These are phyloP conservation scores for Haemorhous mexicanus DNA, from an alignment of 2,113 vertebrate genomes.

Conservation along the genomic window DNA sequence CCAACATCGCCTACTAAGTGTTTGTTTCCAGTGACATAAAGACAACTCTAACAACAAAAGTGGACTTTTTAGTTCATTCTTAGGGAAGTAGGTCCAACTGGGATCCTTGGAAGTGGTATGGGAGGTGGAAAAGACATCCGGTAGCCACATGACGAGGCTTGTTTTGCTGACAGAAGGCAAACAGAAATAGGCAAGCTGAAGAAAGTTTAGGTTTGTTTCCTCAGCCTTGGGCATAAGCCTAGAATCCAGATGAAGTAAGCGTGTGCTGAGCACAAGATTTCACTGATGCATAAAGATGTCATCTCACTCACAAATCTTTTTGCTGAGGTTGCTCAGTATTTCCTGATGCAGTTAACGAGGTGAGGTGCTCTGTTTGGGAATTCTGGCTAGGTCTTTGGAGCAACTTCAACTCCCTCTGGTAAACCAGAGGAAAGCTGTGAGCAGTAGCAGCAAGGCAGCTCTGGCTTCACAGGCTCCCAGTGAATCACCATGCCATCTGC, in stretches of 20 bases:
- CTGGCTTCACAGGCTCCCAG: neutral
- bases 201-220: conserved; percentile 49
- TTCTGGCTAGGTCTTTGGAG: neutral
- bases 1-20: neutral
- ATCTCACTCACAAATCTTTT: conserved; percentile 18
- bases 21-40: neutral
- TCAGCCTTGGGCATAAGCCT: conserved; percentile 44
- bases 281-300: neutral
- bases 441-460: neutral
- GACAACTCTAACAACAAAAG: neutral
- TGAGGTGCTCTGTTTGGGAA: neutral
- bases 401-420: neutral
- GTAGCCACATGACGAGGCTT: neutral
- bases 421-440: neutral
- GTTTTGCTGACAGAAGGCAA: conserved; percentile 45
- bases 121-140: neutral
- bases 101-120: neutral
- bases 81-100: neutral
- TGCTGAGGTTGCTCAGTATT: conserved; percentile 5
- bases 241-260: conserved; percentile 39
- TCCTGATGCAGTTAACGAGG: neutral
- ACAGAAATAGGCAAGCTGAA: conserved; percentile 34
- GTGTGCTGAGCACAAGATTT: neutral
- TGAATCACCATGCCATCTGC: neutral
- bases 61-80: neutral